Evolutionary conservation across 2,113 vertebrate species (phyloP).

Genomic region (Cacatua alba): DNA sequence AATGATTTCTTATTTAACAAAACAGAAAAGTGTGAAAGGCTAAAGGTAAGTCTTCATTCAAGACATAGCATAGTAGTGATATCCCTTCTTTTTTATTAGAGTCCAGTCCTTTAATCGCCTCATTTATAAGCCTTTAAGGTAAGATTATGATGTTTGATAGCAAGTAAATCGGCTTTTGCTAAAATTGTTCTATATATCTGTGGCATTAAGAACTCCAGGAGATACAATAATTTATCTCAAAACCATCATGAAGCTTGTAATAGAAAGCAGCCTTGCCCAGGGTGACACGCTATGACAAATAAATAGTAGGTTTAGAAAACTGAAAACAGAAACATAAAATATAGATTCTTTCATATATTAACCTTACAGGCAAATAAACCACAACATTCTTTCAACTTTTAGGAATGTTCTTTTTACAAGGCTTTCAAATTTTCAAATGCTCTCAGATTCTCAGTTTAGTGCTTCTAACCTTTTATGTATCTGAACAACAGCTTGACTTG

Average conservation of each 20-base stretch:
- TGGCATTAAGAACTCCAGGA: background rate
- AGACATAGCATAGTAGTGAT: background rate
- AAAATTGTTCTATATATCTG: background rate
- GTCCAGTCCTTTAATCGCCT: background rate
- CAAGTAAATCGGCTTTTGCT: background rate
- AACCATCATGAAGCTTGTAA: background rate
- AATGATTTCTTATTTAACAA: background rate
- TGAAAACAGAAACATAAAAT: background rate
- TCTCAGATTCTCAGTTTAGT: background rate
- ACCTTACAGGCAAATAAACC: background rate
- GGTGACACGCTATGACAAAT: background rate
- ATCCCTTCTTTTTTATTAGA: background rate
- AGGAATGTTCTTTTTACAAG: background rate
- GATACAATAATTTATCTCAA: background rate
- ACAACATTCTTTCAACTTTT: background rate
- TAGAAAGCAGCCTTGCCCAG: background rate
- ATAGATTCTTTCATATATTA: background rate
- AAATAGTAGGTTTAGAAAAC: background rate
- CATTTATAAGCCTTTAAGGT: background rate
- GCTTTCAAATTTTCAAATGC: background rate
- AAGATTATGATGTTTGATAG: background rate
- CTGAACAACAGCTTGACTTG: background rate
- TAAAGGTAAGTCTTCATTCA: background rate
- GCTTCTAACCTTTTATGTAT: background rate
- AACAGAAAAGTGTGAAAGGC: background rate